Percentiles rank a stretch among this genome's conserved stretches.
Conservation (phyloP, 2,888 invertebrate species). For the Cryptocephalus moraei region DNA sequence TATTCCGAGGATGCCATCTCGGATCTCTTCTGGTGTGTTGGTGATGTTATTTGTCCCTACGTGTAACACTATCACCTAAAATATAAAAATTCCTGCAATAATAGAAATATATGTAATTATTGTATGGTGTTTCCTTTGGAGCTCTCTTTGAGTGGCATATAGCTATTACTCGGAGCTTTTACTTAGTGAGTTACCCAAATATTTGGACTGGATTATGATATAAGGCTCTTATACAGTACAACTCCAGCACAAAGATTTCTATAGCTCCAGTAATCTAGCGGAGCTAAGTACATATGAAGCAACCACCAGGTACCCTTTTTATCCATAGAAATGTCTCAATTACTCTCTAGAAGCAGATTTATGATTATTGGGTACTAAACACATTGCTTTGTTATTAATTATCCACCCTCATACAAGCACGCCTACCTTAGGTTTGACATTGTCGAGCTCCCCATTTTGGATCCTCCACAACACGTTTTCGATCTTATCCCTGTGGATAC, state of each 20-base stretch:
- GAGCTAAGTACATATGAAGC: too few relatives aligned
- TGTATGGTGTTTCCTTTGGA: not conserved
- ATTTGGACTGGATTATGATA: too few relatives aligned
- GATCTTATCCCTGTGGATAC: constrained; percentile 78
- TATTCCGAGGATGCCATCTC: constrained; percentile 71
- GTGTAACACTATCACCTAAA: constrained; percentile 72
- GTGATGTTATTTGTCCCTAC: constrained; percentile 83
- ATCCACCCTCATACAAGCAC: not conserved
- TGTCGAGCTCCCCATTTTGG: constrained; percentile 79
- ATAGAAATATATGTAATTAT: not conserved
- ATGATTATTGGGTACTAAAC: too few relatives aligned
- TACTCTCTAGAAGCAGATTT: too few relatives aligned
- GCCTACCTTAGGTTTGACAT: constrained; percentile 69
- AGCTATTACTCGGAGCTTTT: too few relatives aligned
- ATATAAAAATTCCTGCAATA: constrained; percentile 9
- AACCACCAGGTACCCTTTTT: too few relatives aligned
- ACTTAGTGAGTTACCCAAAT: too few relatives aligned
- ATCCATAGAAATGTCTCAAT: too few relatives aligned
- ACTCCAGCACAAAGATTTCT: too few relatives aligned
- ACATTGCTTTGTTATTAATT: not conserved
- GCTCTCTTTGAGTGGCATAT: too few relatives aligned
- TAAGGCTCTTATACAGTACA: too few relatives aligned
- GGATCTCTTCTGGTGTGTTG: constrained; percentile 69
- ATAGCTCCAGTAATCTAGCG: too few relatives aligned
- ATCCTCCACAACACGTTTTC: constrained; percentile 87